Evolutionary conservation across 2,888 invertebrate genomes (phyloP).

Genomic region (Tiliacea citrago): DNA sequence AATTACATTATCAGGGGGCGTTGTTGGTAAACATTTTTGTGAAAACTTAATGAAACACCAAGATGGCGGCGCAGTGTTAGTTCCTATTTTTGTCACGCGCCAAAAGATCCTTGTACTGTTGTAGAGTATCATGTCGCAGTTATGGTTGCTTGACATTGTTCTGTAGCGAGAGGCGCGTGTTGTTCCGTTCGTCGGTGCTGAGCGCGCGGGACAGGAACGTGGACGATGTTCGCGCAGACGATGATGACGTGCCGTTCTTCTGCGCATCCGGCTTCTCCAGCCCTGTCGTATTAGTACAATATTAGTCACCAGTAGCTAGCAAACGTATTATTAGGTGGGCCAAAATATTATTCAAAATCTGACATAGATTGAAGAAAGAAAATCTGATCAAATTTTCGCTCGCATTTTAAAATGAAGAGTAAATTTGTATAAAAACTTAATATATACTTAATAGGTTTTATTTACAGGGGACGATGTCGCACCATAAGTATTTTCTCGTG

Average conservation of each 20-base stretch:
- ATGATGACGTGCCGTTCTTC: slow-evolving; percentile 82
- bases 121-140: slow-evolving; percentile 29
- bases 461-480: slow-evolving; percentile 1
- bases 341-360: slow-evolving; percentile 16
- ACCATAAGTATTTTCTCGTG: neutral
- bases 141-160: slow-evolving; percentile 77
- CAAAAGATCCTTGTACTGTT: neutral
- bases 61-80: neutral
- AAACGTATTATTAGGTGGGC: slow-evolving; percentile 28
- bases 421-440: neutral
- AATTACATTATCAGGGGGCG: neutral
- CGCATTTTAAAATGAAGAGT: neutral
- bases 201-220: slow-evolving; percentile 86
- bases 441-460: neutral
- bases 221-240: slow-evolving; percentile 83
- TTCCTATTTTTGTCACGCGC: neutral
- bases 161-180: slow-evolving; percentile 77
- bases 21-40: neutral
- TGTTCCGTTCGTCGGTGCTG: slow-evolving; percentile 84
- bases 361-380: neutral
- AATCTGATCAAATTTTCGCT: neutral
- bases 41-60: neutral
- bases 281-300: slow-evolving; percentile 83
- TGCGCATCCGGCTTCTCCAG: slow-evolving; percentile 84
- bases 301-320: slow-evolving; percentile 72